These are phyloP conservation scores for Scaptodrosophila lebanonensis DNA, from an alignment of 1,140 invertebrate genomes.

Conservation along the genomic window DNA sequence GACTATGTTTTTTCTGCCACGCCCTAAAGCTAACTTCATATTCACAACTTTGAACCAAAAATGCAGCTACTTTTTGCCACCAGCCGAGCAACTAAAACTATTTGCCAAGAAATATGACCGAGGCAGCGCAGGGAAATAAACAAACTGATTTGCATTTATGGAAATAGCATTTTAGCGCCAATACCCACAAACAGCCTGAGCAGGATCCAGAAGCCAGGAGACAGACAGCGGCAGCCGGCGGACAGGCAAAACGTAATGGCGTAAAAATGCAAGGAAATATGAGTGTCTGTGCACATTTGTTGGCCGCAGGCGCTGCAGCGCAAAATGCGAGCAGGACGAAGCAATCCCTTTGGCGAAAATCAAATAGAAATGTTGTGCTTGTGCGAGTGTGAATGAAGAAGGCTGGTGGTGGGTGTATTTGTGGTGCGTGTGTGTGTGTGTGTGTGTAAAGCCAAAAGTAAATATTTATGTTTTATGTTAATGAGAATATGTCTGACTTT, in stretches of 20 bases:
- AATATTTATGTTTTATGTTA: constrained; percentile 77
- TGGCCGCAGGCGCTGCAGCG: not conserved
- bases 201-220: not conserved
- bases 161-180: constrained; percentile 61
- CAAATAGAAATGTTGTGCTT: constrained; percentile 60
- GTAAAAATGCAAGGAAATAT: constrained; percentile 66
- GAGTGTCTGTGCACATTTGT: constrained; percentile 25
- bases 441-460: constrained; percentile 59
- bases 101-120: constrained; percentile 54
- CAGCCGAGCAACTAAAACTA: constrained; percentile 58
- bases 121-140: constrained; percentile 46
- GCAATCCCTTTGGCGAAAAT: constrained; percentile 44
- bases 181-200: constrained; percentile 9
- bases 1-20: too few relatives aligned
- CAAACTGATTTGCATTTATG: constrained; percentile 75
- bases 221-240: not conserved
- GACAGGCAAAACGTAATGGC: constrained; percentile 48
- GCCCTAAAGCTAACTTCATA: too few relatives aligned
- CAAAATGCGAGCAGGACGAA: constrained; percentile 17
- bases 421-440: constrained; percentile 24
- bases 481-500: constrained; percentile 76
- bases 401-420: too few relatives aligned
- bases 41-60: too few relatives aligned
- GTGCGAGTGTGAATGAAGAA: constrained; percentile 6
- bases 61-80: constrained; percentile 5